A percentile compares a stretch with the other conserved stretches of the same genome.
These are phyloP conservation scores for Agapetus fuscipes DNA, from an alignment of 2,888 invertebrate species.

Conservation along the genomic window DNA sequence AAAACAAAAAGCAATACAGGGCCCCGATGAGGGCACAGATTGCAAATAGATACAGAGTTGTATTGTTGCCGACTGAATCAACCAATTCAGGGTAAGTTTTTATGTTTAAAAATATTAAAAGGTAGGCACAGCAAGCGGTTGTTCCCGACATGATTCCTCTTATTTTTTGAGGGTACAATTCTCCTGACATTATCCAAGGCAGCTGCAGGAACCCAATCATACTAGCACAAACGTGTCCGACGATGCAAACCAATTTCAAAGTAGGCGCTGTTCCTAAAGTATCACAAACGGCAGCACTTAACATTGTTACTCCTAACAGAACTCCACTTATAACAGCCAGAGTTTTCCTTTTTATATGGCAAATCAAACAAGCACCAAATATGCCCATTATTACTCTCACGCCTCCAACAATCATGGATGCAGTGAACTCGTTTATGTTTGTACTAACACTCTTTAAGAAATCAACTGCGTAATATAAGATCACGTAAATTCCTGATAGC, in stretches of 20 bases:
- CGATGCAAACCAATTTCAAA: slow-evolving; percentile 48
- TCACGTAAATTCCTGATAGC: slow-evolving; percentile 62
- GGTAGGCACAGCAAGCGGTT: slow-evolving; percentile 59
- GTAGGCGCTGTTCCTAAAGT: slow-evolving; percentile 44
- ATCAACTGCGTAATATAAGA: slow-evolving; percentile 61
- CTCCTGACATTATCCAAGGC: slow-evolving; percentile 68
- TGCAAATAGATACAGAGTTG: slow-evolving; percentile 55
- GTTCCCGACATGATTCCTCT: slow-evolving; percentile 61
- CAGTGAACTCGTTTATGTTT: slow-evolving; percentile 54
- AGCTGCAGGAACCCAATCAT: slow-evolving; percentile 66
- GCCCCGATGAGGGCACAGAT: slow-evolving; percentile 50
- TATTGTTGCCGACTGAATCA: slow-evolving; percentile 46
- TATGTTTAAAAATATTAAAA: slow-evolving; percentile 59
- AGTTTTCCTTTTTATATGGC: slow-evolving; percentile 51
- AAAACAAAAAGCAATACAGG: slow-evolving; percentile 47
- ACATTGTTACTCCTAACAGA: slow-evolving; percentile 54
- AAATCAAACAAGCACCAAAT: slow-evolving; percentile 55
- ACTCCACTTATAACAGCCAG: slow-evolving; percentile 55
- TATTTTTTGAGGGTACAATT: slow-evolving; percentile 58
- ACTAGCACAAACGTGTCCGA: slow-evolving; percentile 59
- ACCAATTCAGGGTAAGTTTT: slow-evolving; percentile 60
- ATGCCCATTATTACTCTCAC: slow-evolving; percentile 58
- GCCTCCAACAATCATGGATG: slow-evolving; percentile 59
- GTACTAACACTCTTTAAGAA: slow-evolving; percentile 60
- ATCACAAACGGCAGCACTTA: slow-evolving; percentile 52